Evolutionary conservation across 2,888 invertebrate species (phyloP).

Genomic region (Byasa hedistus): DNA sequence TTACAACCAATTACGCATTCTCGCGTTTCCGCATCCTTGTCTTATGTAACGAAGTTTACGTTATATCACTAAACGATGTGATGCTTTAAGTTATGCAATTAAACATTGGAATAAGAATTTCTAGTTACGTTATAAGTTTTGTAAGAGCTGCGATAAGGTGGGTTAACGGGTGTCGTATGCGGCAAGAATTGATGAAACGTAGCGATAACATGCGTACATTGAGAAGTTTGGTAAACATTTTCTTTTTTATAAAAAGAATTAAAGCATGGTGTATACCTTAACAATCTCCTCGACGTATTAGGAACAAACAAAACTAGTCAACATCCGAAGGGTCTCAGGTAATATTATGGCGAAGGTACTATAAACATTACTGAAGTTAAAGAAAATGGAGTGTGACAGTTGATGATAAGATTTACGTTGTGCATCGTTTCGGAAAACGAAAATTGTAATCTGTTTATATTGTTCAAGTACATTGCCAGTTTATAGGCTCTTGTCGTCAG

Average conservation of each 20-base stretch:
- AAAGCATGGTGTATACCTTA: too few relatives aligned
- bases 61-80: neutral
- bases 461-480: neutral
- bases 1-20: neutral
- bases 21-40: conserved; percentile 12
- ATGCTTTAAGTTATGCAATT: conserved; percentile 11
- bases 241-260: too few relatives aligned
- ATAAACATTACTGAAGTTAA: neutral
- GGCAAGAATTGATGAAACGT: neutral
- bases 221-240: too few relatives aligned
- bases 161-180: conserved; percentile 1
- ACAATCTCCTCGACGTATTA: too few relatives aligned
- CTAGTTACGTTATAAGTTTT: conserved; percentile 14
- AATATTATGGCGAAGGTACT: neutral
- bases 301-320: too few relatives aligned
- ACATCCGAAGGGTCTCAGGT: neutral
- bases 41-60: conserved; percentile 10
- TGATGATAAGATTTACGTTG: neutral
- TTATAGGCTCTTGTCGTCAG: too few relatives aligned
- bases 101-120: conserved; percentile 8
- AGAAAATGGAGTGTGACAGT: neutral
- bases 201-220: neutral
- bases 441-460: neutral
- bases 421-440: neutral
- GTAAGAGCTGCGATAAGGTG: conserved; percentile 3